Base-by-base conservation (phyloP, 1,140 invertebrate genomes). In the Drosophila takahashii region DNA sequence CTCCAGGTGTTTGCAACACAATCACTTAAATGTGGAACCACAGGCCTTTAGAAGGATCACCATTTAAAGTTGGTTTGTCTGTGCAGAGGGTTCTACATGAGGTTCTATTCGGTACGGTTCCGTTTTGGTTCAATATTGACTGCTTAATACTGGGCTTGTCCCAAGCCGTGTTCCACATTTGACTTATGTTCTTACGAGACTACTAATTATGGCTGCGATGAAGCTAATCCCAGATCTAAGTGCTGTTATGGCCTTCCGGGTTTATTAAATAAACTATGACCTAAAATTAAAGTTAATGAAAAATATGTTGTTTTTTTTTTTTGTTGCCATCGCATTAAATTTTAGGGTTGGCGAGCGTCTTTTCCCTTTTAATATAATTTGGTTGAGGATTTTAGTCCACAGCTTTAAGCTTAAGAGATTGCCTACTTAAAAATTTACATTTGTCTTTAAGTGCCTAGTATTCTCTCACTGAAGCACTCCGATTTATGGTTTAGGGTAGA, bases 1-100 rank as follows among this genome's bases (percentile, higher is more conserved):
- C 84, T 89, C 84, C 84, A 64, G 85, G 84, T 89, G 84, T 89
- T 89, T 89, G 48, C 85, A 89, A 89, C 84, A 89, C 84, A 89
- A 89, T 89, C 84, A 89, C 84, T 89, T 59, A 58, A 81, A 77
- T 78, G 77, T 89, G 84, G 84, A 87, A 79, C 84, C 79, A 67
- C 42, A 84, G 36, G 60, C 67, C 79, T 79, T 81, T 71, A 57
- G 22, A 75, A 79, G 73, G 52, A 56, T 76, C 56, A 51, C 62
- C 50, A 48, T 29, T 48, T 8, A 9, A 44, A 41, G 29, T 69
- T 64, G 32, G 39, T 51, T 56, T 56, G 41, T 62, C 36, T 53
- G 58, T 66, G 58, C 22, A 39, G 45, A 57, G 34, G 18, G 57
- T 74, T 39, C 36, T 79, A 72, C 22, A 22, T 70, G 48, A 69